Conservation (phyloP, 2,888 invertebrate genomes). For the Mesorhabditis spiculigera region DNA sequence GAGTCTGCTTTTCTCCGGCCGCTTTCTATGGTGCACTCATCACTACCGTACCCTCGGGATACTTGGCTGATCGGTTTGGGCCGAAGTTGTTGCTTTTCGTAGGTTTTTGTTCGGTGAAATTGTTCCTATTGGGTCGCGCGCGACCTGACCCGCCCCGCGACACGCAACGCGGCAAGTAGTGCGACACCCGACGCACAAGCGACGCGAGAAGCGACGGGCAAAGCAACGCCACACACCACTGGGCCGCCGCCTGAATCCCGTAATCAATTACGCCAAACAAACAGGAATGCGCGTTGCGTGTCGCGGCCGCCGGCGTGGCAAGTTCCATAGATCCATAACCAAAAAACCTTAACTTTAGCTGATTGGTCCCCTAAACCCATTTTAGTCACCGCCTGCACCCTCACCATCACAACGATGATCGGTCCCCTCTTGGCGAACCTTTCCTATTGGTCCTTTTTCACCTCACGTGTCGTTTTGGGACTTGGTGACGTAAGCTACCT, state of each 20-base stretch:
- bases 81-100: constrained; percentile 35
- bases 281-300: too few species aligned
- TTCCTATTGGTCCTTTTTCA: constrained; percentile 32
- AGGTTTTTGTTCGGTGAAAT: not conserved
- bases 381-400: constrained; percentile 23
- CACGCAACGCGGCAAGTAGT: too few species aligned
- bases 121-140: too few species aligned
- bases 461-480: constrained; percentile 40
- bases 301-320: too few species aligned
- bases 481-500: constrained; percentile 28
- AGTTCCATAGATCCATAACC: too few species aligned
- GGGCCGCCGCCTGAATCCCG: too few species aligned
- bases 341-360: too few species aligned
- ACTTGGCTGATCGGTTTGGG: constrained; percentile 41
- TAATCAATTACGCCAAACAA: too few species aligned
- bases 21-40: constrained; percentile 43
- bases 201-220: too few species aligned
- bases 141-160: too few species aligned
- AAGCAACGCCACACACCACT: too few species aligned
- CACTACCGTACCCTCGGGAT: constrained; percentile 34
- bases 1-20: constrained; percentile 35
- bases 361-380: not conserved
- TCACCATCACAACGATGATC: constrained; percentile 24
- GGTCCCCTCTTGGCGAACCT: constrained; percentile 33
- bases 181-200: too few species aligned